Percentiles rank a stretch among this genome's conserved stretches.
phyloP scores from a whole-genome alignment of 2,113 vertebrate genomes.

The Hippolais icterina region DNA sequence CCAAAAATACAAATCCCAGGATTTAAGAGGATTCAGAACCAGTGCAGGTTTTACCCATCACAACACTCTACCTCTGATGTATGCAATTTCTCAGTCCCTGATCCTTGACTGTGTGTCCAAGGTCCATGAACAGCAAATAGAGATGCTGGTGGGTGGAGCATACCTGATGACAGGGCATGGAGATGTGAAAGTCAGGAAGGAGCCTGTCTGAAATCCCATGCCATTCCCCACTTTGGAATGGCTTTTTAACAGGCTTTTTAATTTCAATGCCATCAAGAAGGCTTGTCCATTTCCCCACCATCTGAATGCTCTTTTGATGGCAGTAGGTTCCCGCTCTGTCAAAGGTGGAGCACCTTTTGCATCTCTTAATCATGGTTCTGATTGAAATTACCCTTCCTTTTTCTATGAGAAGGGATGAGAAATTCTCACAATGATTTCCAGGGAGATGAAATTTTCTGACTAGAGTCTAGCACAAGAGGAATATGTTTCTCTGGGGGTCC shows the following conservation, averaged over 20 bases:
- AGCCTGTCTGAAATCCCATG: not conserved
- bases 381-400: not conserved
- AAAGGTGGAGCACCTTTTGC: not conserved
- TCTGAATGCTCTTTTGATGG: not conserved
- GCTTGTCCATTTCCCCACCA: not conserved
- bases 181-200: not conserved
- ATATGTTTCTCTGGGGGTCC: not conserved
- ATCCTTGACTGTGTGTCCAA: not conserved
- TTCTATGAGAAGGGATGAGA: not conserved
- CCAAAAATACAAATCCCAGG: not conserved
- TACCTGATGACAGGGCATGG: accelerated
- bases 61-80: not conserved
- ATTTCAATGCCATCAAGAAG: not conserved
- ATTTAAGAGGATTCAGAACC: not conserved
- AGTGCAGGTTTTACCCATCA: not conserved
- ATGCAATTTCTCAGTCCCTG: not conserved
- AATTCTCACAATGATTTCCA: not conserved
- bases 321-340: not conserved
- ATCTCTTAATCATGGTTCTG: not conserved
- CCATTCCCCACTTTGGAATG: not conserved
- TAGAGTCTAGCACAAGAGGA: not conserved
- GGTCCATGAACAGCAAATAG: not conserved
- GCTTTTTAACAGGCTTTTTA: not conserved
- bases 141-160: not conserved
- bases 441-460: not conserved